phyloP scores from a whole-genome alignment of 2,797 vertebrate species.

The Centropyge bicolor region DNA sequence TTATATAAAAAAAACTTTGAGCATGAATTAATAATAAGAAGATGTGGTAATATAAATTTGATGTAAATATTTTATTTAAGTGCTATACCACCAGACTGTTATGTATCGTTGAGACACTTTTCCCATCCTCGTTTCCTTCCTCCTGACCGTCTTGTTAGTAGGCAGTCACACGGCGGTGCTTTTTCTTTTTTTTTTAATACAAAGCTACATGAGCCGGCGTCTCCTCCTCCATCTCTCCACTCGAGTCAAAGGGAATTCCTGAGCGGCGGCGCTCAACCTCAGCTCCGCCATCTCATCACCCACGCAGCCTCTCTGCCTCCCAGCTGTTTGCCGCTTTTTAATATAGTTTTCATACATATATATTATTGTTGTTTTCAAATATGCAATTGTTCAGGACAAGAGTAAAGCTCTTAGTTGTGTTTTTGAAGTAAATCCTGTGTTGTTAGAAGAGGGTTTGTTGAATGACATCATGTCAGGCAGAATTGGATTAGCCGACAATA shows the following conservation, averaged over 20 bases:
- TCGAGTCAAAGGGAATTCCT: conserved; percentile 74
- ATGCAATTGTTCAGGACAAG: conserved; percentile 2
- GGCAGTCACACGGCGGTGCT: conserved; percentile 35
- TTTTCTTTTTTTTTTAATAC: conserved; percentile 15
- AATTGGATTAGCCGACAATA: conserved; percentile 4
- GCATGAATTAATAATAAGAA: conserved; percentile 50
- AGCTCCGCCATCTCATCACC: conserved; percentile 56
- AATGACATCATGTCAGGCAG: conserved; percentile 3
- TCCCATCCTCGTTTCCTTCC: conserved; percentile 1
- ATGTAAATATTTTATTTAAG: conserved; percentile 47
- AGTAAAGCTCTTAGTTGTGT: not conserved
- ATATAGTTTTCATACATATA: conserved; percentile 32
- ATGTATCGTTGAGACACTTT: conserved; percentile 15
- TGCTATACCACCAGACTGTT: conserved; percentile 21
- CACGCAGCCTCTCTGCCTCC: conserved; percentile 65
- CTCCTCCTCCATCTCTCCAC: conserved; percentile 57
- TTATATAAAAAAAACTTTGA: not conserved
- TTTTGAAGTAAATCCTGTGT: conserved; percentile 8
- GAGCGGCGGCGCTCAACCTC: conserved; percentile 50
- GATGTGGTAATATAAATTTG: conserved; percentile 39
- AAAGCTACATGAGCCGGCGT: conserved; percentile 32
- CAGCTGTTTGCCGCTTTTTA: conserved; percentile 49
- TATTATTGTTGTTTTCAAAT: conserved; percentile 30
- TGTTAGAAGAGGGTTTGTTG: conserved; percentile 20
- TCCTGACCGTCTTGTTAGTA: conserved; percentile 29